These are phyloP conservation scores for Odontophorus gujanensis DNA, from an alignment of 2,113 vertebrate genomes.

Conservation along the genomic window DNA sequence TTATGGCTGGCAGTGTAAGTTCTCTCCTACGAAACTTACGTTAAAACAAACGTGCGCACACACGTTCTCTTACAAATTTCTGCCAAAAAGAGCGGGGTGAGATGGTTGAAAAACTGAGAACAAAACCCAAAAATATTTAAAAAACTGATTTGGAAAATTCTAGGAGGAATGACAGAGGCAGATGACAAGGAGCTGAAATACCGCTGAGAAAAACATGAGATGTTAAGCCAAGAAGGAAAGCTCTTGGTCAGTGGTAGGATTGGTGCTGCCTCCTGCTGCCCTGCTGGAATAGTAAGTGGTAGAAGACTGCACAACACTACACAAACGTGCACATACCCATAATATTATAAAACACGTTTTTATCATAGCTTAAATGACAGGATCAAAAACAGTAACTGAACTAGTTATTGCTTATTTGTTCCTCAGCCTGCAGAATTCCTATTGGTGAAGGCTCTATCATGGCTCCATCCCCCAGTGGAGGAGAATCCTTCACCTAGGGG, in stretches of 20 bases:
- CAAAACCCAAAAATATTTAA: neutral
- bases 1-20: neutral
- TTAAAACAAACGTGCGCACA: neutral
- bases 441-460: neutral
- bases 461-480: neutral
- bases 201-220: neutral
- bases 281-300: neutral
- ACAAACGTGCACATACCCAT: neutral
- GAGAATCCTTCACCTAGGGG: neutral
- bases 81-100: neutral
- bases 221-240: neutral
- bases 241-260: neutral
- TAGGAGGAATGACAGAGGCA: neutral
- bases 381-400: neutral
- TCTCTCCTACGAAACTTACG: neutral
- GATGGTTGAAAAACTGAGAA: neutral
- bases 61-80: neutral
- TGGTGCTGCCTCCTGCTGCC: neutral
- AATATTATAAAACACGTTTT: neutral
- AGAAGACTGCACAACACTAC: neutral
- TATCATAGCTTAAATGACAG: neutral
- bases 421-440: neutral
- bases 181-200: neutral
- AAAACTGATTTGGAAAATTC: neutral
- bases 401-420: neutral